Evolutionary conservation across 2,113 vertebrate species (phyloP).

Genomic region (Clarias batrachus): DNA sequence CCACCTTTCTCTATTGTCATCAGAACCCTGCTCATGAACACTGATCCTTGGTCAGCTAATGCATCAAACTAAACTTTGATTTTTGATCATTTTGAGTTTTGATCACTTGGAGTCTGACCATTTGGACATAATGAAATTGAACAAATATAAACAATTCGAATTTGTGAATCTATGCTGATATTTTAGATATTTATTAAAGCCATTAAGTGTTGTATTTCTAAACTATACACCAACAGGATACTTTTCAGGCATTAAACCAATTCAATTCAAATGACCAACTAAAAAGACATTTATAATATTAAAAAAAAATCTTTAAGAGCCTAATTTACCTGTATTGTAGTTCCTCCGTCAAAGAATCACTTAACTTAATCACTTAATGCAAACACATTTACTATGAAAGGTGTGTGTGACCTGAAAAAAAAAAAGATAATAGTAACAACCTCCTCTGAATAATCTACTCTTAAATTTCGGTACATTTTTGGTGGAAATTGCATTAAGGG

Average conservation of each 20-base stretch:
- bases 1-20: slow-evolving; percentile 26
- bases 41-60: slow-evolving; percentile 13
- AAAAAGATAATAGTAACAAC: no score
- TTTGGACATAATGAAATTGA: neutral
- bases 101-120: neutral
- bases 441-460: no score
- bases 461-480: no score
- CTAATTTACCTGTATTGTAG: no score
- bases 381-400: no score
- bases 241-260: neutral
- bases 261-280: neutral
- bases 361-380: no score
- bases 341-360: no score
- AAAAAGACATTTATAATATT: neutral
- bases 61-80: neutral
- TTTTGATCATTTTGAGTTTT: neutral
- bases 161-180: neutral
- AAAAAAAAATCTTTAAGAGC: no score
- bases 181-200: neutral
- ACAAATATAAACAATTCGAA: neutral
- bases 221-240: neutral
- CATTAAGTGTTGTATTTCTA: neutral
- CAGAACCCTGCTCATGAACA: slow-evolving; percentile 8
- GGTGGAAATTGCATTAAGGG: no score
- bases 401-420: no score